These are phyloP conservation scores for Aphelenchoides bicaudatus DNA, from an alignment of 2,888 invertebrate species.

Conservation along the genomic window DNA sequence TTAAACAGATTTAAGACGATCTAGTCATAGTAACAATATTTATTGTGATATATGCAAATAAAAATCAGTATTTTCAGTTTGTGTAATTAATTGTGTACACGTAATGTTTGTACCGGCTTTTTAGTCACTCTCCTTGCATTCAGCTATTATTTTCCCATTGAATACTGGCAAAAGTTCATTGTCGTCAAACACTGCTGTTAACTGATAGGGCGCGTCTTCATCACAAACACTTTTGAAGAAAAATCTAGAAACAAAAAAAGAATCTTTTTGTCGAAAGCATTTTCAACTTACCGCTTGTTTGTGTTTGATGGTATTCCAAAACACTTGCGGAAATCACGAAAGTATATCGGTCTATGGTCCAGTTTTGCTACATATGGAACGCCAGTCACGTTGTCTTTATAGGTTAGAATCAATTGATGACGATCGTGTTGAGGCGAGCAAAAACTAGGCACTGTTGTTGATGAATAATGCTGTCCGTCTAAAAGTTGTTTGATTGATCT, in stretches of 20 bases:
- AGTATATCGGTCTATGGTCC: conserved; percentile 25
- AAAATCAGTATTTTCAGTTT: no score
- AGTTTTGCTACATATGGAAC: conserved; percentile 40
- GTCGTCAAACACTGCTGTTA: conserved; percentile 29
- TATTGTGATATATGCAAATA: no score
- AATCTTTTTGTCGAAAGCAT: background rate
- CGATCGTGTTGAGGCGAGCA: background rate
- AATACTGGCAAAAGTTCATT: conserved; percentile 29
- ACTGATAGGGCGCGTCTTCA: conserved; percentile 32
- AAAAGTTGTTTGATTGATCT: background rate
- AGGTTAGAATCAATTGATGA: conserved; percentile 1
- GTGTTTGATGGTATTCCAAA: conserved; percentile 34
- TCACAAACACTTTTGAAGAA: conserved; percentile 34
- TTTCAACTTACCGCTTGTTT: conserved; percentile 30
- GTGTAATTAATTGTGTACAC: no score
- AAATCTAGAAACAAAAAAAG: conserved; percentile 32
- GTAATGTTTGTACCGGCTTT: no score
- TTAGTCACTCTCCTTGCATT: conserved; percentile 32
- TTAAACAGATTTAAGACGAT: no score
- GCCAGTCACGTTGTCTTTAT: conserved; percentile 19
- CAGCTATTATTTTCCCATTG: conserved; percentile 30
- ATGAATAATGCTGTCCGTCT: background rate
- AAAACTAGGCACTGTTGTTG: background rate
- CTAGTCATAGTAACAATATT: no score
- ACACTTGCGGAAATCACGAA: conserved; percentile 37